Evolutionary conservation across 2,888 invertebrate genomes (phyloP), one percentile per base, ranked within the genome.

Genomic region (Papilio gigon): DNA sequence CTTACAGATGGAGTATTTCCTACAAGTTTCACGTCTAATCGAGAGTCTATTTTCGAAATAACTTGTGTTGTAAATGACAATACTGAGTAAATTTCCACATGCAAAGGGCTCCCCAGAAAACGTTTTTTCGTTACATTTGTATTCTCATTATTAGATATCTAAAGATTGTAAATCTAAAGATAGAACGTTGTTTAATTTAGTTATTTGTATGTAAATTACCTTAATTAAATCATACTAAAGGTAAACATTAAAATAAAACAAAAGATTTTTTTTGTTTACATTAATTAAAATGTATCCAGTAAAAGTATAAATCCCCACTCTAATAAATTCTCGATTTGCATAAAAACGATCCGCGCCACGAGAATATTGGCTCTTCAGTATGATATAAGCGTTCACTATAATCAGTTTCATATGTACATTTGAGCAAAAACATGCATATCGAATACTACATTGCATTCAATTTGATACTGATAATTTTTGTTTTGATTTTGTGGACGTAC

Each of bases 391-490:
- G 17, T 17, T 56, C 30, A 56, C n/a, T 56, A 3, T 5, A 56
- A 30, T 30, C 30, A 56, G 53, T 56, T 56, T 1, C 17, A 4
- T 30, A 17, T 1, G 37, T 14, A 35, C 20, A 6, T 60, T 25
- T 25, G 8, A 40, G 60, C 30, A 59, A 5, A 33, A 27, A 14
- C 27, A 61, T 61, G 60, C 42, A 61, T 61, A 40, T 61, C 11
- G 37, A 17, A 20, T 20, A n/a, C 9, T 62, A 44, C 12, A 27
- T 62, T n/a, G 33, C 27, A 12, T 44, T 47, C n/a, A 44, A 47
- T 33, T 44, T 62, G 6, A 33, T 47, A 14, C 11, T 62, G 4
- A 30, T 30, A 1, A 27, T 27, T 27, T 20, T 42, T n/a, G 30
- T 40, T 17, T 58, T 44, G 42, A 6, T 40, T 17, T 37, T 58